phyloP scores from a whole-genome alignment of 2,113 vertebrate species.

The Dicentrarchus labrax region DNA sequence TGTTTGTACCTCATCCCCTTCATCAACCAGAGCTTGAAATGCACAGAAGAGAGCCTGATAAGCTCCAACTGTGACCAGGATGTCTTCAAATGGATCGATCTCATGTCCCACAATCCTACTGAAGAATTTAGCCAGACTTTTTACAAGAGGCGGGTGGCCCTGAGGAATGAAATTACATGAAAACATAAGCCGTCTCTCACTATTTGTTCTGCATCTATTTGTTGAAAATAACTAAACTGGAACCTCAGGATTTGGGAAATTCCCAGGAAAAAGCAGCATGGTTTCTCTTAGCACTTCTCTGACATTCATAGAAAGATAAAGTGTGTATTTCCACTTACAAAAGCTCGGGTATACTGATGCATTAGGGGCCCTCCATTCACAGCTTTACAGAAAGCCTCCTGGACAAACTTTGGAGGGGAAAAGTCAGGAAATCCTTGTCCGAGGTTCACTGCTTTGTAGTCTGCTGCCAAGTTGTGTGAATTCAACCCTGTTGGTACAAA shows the following conservation, averaged over 20 bases:
- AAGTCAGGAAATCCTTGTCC: constrained; percentile 97
- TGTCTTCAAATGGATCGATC: constrained; percentile 88
- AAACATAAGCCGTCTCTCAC: neutral
- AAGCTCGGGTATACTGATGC: constrained; percentile 94
- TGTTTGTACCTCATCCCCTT: constrained; percentile 91
- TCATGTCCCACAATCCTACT: constrained; percentile 85
- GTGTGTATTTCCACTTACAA: constrained; percentile 84
- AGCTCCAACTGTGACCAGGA: constrained; percentile 94
- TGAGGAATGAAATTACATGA: constrained; percentile 65
- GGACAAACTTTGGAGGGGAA: constrained; percentile 88
- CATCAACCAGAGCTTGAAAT: constrained; percentile 92
- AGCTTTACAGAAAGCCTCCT: constrained; percentile 87
- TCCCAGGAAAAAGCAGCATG: too few species aligned
- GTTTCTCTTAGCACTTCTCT: too few species aligned
- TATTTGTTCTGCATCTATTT: neutral
- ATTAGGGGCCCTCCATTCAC: constrained; percentile 81
- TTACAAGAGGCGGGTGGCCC: constrained; percentile 92
- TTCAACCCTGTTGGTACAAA: constrained; percentile 88
- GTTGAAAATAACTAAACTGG: too few species aligned
- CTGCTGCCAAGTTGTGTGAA: constrained; percentile 86
- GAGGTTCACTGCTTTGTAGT: constrained; percentile 90
- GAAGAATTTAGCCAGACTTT: constrained; percentile 90
- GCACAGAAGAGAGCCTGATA: constrained; percentile 93
- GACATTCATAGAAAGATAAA: neutral
- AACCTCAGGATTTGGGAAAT: too few species aligned